Conservation (phyloP, 1,140 invertebrate genomes). For the Xylocopa sonorina region DNA sequence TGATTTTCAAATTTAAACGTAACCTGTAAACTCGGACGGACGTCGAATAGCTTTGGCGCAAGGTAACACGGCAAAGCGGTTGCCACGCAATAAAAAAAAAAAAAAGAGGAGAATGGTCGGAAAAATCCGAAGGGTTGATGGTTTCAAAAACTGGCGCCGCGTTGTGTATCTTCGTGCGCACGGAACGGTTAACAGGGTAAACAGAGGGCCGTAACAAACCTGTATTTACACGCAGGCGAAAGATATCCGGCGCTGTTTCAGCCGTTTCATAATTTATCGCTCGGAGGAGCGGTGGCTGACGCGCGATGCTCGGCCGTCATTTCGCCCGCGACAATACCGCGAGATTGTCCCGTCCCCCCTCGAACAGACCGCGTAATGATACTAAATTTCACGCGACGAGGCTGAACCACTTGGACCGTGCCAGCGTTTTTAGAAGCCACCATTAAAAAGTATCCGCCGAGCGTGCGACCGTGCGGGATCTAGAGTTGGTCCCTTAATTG, state of each 20-base stretch:
- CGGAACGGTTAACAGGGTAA: slow-evolving; percentile 2
- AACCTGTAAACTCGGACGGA: too few species aligned
- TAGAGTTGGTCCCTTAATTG: slow-evolving; percentile 19
- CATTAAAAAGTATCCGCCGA: slow-evolving; percentile 44
- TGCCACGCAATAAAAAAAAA: too few species aligned
- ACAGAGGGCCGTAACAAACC: background rate
- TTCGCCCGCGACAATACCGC: slow-evolving; percentile 19
- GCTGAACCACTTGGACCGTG: background rate
- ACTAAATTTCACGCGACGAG: slow-evolving; percentile 53
- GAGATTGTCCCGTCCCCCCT: slow-evolving; percentile 28
- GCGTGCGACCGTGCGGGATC: background rate
- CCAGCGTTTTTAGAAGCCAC: slow-evolving; percentile 41
- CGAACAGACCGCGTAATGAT: slow-evolving; percentile 53
- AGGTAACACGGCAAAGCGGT: background rate
- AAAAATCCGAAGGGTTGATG: background rate
- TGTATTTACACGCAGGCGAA: slow-evolving; percentile 1
- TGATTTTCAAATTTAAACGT: background rate
- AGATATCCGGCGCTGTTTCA: background rate
- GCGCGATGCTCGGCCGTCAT: background rate
- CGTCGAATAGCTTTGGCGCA: too few species aligned
- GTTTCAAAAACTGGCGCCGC: background rate
- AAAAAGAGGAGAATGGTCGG: too few species aligned
- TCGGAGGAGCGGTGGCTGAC: background rate
- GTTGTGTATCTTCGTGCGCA: background rate
- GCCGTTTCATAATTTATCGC: slow-evolving; percentile 40